Evolutionary conservation across 2,797 vertebrate genomes (phyloP).

Genomic region (Apodemus agrarius): DNA sequence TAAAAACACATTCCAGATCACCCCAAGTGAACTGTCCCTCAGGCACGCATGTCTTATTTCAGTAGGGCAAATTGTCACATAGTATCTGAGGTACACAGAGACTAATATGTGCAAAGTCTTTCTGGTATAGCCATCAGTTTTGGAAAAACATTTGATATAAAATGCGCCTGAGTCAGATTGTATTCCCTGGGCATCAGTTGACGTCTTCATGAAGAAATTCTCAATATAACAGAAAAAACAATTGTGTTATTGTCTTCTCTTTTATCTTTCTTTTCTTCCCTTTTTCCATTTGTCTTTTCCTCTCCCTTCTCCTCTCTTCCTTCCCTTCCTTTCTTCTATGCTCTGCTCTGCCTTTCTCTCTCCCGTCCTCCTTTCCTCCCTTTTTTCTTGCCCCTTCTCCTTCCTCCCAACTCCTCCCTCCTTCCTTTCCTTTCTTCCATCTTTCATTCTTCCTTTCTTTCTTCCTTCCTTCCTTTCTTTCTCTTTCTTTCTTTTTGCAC

Average conservation of each 20-base stretch:
- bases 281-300: background rate
- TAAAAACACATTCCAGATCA: slow-evolving; percentile 44
- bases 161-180: slow-evolving; percentile 5
- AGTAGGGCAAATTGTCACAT: slow-evolving; percentile 13
- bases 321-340: background rate
- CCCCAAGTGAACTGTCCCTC: background rate
- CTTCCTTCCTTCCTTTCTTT: accelerated
- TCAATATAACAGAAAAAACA: slow-evolving; percentile 31
- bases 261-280: background rate
- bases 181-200: background rate
- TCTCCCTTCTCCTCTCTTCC: background rate
- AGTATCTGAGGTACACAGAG: background rate
- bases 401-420: no score
- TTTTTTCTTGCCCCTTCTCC: background rate
- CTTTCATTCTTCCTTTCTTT: accelerated
- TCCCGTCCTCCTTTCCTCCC: background rate
- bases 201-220: slow-evolving; percentile 32
- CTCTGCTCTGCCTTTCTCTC: background rate
- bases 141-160: slow-evolving; percentile 19
- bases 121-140: background rate
- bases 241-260: background rate
- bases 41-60: slow-evolving; percentile 38
- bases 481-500: background rate
- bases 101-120: background rate
- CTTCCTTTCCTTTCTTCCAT: background rate